Percentiles rank a stretch among this genome's conserved stretches.
Evolutionary conservation across 1,140 invertebrate species (phyloP).

Genomic region (Globodera rostochiensis): DNA sequence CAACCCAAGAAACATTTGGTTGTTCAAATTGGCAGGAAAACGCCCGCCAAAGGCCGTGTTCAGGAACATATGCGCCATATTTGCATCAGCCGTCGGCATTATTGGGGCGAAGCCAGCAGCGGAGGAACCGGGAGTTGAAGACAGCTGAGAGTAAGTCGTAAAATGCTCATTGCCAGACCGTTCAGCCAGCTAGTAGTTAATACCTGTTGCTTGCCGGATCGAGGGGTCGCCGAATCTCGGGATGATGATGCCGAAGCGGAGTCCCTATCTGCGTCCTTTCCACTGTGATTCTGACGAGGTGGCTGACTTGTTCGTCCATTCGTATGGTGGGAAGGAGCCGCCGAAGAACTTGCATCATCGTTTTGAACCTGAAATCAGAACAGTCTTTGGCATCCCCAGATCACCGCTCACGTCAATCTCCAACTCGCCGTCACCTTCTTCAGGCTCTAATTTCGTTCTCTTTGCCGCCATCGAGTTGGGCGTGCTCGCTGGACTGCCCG

Average conservation of each 20-base stretch:
- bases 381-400: slow-evolving; percentile 43
- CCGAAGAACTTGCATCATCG: slow-evolving; percentile 42
- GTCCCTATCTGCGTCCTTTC: slow-evolving; percentile 48
- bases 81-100: slow-evolving; percentile 23
- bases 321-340: slow-evolving; percentile 29
- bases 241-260: slow-evolving; percentile 44
- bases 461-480: slow-evolving; percentile 42
- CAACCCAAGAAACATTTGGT: slow-evolving; percentile 31
- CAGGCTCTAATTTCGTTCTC: slow-evolving; percentile 53
- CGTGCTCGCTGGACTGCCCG: slow-evolving; percentile 22
- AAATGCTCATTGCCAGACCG: too few relatives aligned
- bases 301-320: slow-evolving; percentile 38
- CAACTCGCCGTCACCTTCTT: slow-evolving; percentile 61
- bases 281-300: slow-evolving; percentile 24
- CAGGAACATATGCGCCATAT: slow-evolving; percentile 25
- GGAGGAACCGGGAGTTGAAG: slow-evolving; percentile 24
- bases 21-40: slow-evolving; percentile 25
- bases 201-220: slow-evolving; percentile 46
- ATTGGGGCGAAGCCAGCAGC: slow-evolving; percentile 15
- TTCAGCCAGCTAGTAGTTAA: too few relatives aligned
- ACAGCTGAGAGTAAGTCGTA: background rate
- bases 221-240: slow-evolving; percentile 49
- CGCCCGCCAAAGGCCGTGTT: slow-evolving; percentile 24
- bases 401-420: slow-evolving; percentile 57
- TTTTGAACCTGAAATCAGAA: slow-evolving; percentile 38